Percentiles rank a stretch among this genome's conserved stretches.
phyloP scores from a whole-genome alignment of 2,113 vertebrate species.

The Geococcyx californianus region DNA sequence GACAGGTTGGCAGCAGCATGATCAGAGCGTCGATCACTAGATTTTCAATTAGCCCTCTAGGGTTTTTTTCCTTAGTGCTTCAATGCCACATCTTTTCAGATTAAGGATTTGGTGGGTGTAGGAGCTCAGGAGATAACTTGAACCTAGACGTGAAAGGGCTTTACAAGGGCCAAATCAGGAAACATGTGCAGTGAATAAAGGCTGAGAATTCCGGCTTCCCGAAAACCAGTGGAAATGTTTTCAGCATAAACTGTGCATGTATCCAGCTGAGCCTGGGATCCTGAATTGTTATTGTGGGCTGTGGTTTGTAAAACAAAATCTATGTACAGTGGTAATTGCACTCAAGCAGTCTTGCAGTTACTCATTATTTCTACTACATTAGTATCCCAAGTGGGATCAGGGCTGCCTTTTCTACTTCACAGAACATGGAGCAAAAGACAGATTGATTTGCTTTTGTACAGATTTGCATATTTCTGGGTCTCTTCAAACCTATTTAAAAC shows the following conservation, averaged over 20 bases:
- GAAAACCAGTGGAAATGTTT: background rate
- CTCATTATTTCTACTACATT: background rate
- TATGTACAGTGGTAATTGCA: background rate
- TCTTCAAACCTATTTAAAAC: background rate
- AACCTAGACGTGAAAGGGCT: background rate
- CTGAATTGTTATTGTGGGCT: background rate
- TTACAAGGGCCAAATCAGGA: background rate
- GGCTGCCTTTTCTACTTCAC: background rate
- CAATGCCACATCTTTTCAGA: background rate
- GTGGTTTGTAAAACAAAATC: background rate
- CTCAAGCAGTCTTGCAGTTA: background rate
- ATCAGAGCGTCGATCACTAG: background rate
- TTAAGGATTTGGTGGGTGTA: accelerated
- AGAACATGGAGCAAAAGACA: background rate
- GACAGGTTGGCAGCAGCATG: background rate
- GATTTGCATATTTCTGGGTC: background rate
- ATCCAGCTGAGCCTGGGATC: background rate
- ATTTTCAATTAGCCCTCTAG: background rate
- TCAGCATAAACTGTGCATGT: background rate
- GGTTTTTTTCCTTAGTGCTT: background rate
- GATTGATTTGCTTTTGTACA: background rate
- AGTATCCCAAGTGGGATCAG: background rate
- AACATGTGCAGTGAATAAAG: background rate
- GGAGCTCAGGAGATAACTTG: background rate
- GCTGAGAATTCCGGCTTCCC: background rate